Evolutionary conservation across 2,797 vertebrate genomes (phyloP), one percentile per base, ranked within the genome.

Genomic region (Pelodytes ibericus): DNA sequence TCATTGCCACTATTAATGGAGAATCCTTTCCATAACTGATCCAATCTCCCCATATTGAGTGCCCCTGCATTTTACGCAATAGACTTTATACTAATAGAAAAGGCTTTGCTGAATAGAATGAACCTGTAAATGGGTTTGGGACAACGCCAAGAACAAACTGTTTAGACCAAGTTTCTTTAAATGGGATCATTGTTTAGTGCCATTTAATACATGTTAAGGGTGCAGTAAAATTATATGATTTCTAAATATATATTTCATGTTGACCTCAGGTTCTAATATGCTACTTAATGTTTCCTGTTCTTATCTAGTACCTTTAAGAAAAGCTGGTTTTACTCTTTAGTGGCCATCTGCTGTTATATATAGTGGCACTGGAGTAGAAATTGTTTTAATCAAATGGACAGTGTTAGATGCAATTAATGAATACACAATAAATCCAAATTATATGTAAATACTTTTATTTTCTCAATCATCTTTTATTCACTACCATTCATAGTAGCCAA

Each of bases 201-300:
- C 61, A 67, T 77, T 60, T 77, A 71, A 72, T 72, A 36, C 75
- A 47, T 59, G 49, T 77, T 66, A 65, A 63, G 5, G 62, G 62
- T 66, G 26, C 70, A 71, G 49, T 72, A 53, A 39, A 72, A 30
- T 39, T 29, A 49, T 77, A 72, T 65, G 61, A 77, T 66, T 39
- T 60, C 62, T 60, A 67, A 72, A 77, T 66, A 72, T 51, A 72
- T 72, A 61, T 77, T 72, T 77, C 72, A 78, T 66, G 29, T 66
- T 72, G 75, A 72, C 70, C 69, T 26, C 2, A 13, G 22, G 6
- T 61, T 61, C 36, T 67, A 24, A 72, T 72, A 72, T 60, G 51
- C 30, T 11, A 3, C 33, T 59, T 39, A 67, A 29, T 36, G 10
- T 18, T 47, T 53, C 29, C 26, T 29, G 24, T 26, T 5, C 20